A percentile compares a stretch with the other conserved stretches of the same genome.
These are phyloP conservation scores for Xiphophorus hellerii DNA, from an alignment of 2,113 vertebrate species.

Conservation along the genomic window DNA sequence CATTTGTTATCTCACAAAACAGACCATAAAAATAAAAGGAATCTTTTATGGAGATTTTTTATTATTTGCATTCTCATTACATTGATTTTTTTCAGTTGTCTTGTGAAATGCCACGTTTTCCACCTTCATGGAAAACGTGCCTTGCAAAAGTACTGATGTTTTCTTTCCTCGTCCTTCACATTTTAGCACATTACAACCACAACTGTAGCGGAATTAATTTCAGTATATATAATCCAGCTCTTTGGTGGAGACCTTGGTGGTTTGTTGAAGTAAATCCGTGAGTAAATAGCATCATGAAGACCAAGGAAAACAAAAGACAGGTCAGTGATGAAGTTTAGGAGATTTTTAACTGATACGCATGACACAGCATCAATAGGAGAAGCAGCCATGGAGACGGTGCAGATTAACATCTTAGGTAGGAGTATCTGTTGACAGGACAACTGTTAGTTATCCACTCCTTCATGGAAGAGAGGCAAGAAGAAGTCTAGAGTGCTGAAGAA, in stretches of 20 bases:
- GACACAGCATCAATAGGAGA: background rate
- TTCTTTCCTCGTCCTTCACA: background rate
- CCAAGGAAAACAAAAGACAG: no score
- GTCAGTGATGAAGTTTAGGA: no score
- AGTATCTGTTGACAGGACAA: background rate
- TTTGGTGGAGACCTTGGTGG: background rate
- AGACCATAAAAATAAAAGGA: slow-evolving; percentile 8
- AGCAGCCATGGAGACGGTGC: background rate
- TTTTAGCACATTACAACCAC: background rate
- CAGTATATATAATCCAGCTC: background rate
- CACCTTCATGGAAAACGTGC: background rate
- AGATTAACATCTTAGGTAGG: background rate
- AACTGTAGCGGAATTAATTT: background rate
- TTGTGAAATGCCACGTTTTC: background rate
- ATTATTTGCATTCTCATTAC: slow-evolving; percentile 2
- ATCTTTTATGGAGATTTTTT: slow-evolving; percentile 2
- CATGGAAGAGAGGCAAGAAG: no score
- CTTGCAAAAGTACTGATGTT: background rate
- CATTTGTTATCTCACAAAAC: slow-evolving; percentile 19
- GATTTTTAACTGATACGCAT: background rate
- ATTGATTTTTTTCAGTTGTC: background rate
- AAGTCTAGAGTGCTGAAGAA: no score
- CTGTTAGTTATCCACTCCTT: no score
- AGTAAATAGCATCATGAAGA: background rate
- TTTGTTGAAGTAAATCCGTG: background rate